Evolutionary conservation across 1,140 invertebrate species (phyloP), one percentile per base, ranked within the genome.

Genomic region (Asbolus verrucosus): DNA sequence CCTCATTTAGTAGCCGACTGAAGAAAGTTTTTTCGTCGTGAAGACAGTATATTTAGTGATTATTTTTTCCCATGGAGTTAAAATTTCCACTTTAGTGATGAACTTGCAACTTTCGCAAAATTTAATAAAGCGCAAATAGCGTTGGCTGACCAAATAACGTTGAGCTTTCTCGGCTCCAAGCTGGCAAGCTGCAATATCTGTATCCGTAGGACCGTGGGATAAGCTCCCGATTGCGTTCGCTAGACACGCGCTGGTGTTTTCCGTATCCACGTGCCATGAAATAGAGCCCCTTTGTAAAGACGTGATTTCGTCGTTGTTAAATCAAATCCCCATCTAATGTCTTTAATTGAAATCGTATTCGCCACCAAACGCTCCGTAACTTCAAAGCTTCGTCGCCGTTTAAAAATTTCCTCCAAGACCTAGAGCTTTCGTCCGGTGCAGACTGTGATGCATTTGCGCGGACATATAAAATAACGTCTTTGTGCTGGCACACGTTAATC

Each of bases 341-440:
- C 46, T 67, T 73, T 78, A 79, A 79, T 79, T 79, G 75, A 79
- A 78, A 78, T 75, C 74, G 77, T 71, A 78, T 79, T 77, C 70
- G 19, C 41, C 36, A 27, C 13, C 63, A 59, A 59, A 19, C 19
- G 24, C 15, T 16, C 16, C 9, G 19, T 46, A 15, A 9, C 6
- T 31, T 59, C 27, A 59, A 31, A 59, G 50, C 27, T 24, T 16
- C 15, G 11, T 8, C 33, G 11, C 33, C 11, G 2, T 36, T 36
- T 11, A 36, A 43, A 15, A 15, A 5, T 43, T 43, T 14, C 4
- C 39, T 43, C 2, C n/a, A 2, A 38, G 33, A 11, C 33, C 2
- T 38, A n/a, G n/a, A n/a, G 33, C 33, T 2, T 38, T 27, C 3
- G 24, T 27, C 3, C 24, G 3, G 11, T 39, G 27, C 36, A 41